Evolutionary conservation across 2,888 invertebrate genomes (phyloP).

Genomic region (Drosophila kuntzei): DNA sequence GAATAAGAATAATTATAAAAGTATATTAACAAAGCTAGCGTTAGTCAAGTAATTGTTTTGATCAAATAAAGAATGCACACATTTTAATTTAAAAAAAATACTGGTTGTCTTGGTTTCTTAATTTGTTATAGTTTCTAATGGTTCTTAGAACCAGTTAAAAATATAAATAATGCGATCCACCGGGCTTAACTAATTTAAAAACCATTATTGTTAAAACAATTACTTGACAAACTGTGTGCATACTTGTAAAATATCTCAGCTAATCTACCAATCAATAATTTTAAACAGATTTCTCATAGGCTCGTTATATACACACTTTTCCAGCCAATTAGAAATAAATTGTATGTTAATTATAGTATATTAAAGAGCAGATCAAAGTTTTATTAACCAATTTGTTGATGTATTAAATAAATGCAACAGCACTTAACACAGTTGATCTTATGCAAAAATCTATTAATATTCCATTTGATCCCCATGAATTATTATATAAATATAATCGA

Average conservation of each 20-base stretch:
- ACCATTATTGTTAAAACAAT: too few relatives aligned
- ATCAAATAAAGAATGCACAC: too few relatives aligned
- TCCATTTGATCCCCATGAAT: not conserved
- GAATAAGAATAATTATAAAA: too few relatives aligned
- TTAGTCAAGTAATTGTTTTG: too few relatives aligned
- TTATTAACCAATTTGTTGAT: not conserved
- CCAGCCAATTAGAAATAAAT: not conserved
- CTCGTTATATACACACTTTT: not conserved
- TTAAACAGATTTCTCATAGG: not conserved
- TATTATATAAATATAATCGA: constrained; percentile 8
- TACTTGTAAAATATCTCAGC: not conserved
- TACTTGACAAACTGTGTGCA: not conserved
- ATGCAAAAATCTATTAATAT: constrained; percentile 1
- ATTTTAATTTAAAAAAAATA: too few relatives aligned
- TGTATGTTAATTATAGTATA: not conserved
- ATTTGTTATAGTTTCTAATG: too few relatives aligned
- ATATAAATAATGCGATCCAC: too few relatives aligned
- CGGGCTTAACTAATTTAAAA: too few relatives aligned
- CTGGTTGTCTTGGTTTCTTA: too few relatives aligned
- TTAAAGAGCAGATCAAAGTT: constrained; percentile 10
- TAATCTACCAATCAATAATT: not conserved
- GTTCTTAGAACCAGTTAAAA: too few relatives aligned
- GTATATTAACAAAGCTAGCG: too few relatives aligned
- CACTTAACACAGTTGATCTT: not conserved
- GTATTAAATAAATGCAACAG: constrained; percentile 1